Conservation (phyloP, 2,113 vertebrate species). For the Eclectus roratus region DNA sequence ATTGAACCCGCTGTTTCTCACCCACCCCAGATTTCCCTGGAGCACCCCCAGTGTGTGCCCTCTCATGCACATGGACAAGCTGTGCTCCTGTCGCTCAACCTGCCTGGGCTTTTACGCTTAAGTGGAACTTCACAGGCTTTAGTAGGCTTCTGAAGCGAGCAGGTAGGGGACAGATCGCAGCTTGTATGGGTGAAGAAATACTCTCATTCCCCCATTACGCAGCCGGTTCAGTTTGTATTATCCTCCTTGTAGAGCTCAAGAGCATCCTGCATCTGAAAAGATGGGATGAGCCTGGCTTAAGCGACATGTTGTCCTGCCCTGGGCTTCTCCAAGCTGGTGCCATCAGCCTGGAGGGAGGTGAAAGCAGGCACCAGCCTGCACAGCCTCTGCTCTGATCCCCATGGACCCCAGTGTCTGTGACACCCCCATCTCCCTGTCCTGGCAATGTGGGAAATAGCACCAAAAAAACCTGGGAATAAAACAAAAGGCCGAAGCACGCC, state of each 20-base stretch:
- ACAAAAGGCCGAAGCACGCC: constrained; percentile 7
- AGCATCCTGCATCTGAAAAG: neutral
- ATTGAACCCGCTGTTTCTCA: neutral
- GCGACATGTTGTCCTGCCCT: neutral
- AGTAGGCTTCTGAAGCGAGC: fast-evolving
- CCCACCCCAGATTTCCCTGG: neutral
- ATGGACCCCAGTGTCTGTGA: fast-evolving
- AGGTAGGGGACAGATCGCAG: neutral
- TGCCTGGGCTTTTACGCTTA: fast-evolving
- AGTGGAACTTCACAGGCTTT: fast-evolving
- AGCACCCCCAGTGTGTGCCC: fast-evolving
- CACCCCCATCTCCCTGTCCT: neutral
- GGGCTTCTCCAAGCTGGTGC: fast-evolving
- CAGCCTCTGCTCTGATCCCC: neutral
- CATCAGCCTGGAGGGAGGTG: neutral
- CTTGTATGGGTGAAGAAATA: neutral
- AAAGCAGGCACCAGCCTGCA: neutral
- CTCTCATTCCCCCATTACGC: fast-evolving
- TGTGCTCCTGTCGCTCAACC: fast-evolving
- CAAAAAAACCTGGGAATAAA: neutral
- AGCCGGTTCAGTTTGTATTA: neutral
- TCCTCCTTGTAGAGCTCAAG: neutral
- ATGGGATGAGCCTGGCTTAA: neutral
- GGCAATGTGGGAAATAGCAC: neutral
- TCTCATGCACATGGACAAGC: fast-evolving